Conservation (phyloP, 1,140 invertebrate genomes). For the Neodiprion fabricii region DNA sequence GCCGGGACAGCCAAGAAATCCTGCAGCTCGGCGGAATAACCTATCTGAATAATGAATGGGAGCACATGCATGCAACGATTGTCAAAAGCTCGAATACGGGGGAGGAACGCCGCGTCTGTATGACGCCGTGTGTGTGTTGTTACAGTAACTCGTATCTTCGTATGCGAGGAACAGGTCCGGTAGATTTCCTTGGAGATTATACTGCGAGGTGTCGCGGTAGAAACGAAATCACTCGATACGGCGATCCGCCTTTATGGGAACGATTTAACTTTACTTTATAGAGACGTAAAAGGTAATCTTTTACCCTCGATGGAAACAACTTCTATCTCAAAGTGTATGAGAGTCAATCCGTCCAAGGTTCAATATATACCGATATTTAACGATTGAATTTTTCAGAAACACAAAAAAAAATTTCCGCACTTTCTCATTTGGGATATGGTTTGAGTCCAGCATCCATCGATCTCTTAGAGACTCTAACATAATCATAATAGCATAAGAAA, state of each 20-base stretch:
- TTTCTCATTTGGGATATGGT: too few relatives aligned
- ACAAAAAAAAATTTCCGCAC: too few relatives aligned
- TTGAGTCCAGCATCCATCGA: too few relatives aligned
- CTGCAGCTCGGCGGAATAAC: conserved; percentile 8
- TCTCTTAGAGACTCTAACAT: too few relatives aligned
- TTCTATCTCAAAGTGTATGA: too few relatives aligned
- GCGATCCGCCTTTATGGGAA: conserved; percentile 4
- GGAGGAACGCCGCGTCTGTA: neutral
- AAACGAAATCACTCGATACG: neutral
- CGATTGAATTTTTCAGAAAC: too few relatives aligned
- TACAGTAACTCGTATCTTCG: neutral
- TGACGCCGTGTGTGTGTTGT: neutral
- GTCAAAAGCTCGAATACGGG: conserved; percentile 6
- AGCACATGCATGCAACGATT: conserved; percentile 11
- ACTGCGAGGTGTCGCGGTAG: neutral
- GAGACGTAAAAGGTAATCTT: neutral
- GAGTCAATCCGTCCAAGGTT: too few relatives aligned
- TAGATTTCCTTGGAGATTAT: conserved; percentile 16
- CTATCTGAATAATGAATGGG: conserved; percentile 12
- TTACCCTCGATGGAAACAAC: neutral
- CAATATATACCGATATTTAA: too few relatives aligned
- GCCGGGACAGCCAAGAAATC: conserved; percentile 1
- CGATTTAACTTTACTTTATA: conserved; percentile 3
- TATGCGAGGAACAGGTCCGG: neutral
- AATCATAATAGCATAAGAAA: too few relatives aligned